Percentiles rank a stretch among this genome's conserved stretches.
Evolutionary conservation across 2,113 vertebrate species (phyloP).

Genomic region (Strigops habroptila): DNA sequence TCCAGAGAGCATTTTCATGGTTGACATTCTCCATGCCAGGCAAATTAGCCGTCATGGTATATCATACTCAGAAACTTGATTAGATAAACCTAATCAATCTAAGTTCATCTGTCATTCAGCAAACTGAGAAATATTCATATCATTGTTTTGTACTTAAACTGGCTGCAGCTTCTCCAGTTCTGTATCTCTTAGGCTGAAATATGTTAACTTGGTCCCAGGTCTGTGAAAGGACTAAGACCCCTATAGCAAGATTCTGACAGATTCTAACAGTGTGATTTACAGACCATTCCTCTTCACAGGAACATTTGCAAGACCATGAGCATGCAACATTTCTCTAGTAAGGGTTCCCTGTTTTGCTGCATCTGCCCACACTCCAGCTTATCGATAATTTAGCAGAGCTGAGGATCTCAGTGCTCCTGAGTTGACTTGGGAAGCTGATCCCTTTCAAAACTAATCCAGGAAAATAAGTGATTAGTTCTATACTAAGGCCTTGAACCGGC

Average conservation of each 20-base stretch:
- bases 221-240: neutral
- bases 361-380: neutral
- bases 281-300: neutral
- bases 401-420: neutral
- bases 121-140: neutral
- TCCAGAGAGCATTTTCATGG: neutral
- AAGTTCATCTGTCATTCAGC: neutral
- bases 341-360: neutral
- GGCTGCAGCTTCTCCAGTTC: neutral
- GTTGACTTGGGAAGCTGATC: neutral
- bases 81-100: neutral
- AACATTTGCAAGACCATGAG: neutral
- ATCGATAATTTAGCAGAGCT: neutral
- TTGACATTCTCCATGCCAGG: neutral
- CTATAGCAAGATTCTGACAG: neutral
- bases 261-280: neutral
- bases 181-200: neutral
- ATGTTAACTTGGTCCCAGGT: neutral
- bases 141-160: neutral
- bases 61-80: neutral
- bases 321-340: neutral
- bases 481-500: neutral
- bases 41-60: neutral
- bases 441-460: neutral
- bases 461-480: neutral